Percentiles rank a stretch among this genome's conserved stretches.
Conservation (phyloP, 2,888 invertebrate species). For the Bursaphelenchus okinawaensis region DNA sequence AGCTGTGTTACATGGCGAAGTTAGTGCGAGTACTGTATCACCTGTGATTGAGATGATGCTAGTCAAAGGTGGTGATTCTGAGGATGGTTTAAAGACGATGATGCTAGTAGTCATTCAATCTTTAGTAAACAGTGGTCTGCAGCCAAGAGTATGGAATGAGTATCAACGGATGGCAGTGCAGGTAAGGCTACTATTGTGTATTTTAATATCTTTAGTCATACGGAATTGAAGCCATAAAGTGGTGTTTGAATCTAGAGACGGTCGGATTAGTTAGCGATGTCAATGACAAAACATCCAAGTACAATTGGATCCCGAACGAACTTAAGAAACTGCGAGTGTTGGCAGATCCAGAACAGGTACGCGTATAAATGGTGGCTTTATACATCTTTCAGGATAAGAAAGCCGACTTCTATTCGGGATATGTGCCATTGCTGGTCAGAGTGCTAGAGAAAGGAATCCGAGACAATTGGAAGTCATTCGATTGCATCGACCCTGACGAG, state of each 20-base stretch:
- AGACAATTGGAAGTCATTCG: conserved; percentile 61
- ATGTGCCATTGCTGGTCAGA: conserved; percentile 84
- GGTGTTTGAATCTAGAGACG: conserved; percentile 7
- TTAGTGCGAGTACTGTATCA: conserved; percentile 63
- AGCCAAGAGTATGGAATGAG: conserved; percentile 74
- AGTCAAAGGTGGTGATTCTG: conserved; percentile 60
- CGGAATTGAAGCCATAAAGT: conserved; percentile 1
- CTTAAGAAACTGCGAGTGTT: conserved; percentile 1
- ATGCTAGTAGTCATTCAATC: conserved; percentile 88
- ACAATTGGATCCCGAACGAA: not conserved
- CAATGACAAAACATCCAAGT: not conserved
- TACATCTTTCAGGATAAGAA: conserved; percentile 1
- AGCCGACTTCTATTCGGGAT: conserved; percentile 61
- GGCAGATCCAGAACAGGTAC: not conserved
- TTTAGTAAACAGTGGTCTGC: conserved; percentile 82
- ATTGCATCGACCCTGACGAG: not conserved
- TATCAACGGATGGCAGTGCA: conserved; percentile 71
- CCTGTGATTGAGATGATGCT: conserved; percentile 86
- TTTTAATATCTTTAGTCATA: conserved; percentile 3
- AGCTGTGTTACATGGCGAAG: not conserved
- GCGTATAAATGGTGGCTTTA: not conserved
- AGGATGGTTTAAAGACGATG: conserved; percentile 26
- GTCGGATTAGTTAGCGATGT: not conserved
- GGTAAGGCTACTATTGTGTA: conserved; percentile 44
- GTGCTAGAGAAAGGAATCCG: conserved; percentile 64